Evolutionary conservation across 2,888 invertebrate species (phyloP).

Genomic region (Heliothis peltigera): DNA sequence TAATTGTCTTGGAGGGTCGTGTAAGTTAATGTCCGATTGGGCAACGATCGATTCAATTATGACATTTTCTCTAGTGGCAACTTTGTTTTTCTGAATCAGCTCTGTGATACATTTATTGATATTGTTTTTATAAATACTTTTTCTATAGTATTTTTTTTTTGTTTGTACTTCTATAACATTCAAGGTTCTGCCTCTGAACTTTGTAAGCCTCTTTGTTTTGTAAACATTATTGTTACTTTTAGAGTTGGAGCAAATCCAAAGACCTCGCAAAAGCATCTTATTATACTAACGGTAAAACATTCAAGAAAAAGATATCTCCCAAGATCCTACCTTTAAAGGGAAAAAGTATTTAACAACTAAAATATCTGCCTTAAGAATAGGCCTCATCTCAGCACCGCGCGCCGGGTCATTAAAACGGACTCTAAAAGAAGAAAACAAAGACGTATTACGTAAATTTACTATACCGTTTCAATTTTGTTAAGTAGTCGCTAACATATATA

Average conservation of each 20-base stretch:
- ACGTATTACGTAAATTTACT: constrained; percentile 71
- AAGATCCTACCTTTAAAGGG: constrained; percentile 29
- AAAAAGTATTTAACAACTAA: constrained; percentile 39
- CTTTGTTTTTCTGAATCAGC: constrained; percentile 16
- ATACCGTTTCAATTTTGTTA: constrained; percentile 83
- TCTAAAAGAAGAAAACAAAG: constrained; percentile 68
- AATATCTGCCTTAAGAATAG: constrained; percentile 34
- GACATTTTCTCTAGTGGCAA: constrained; percentile 30
- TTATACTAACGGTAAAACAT: constrained; percentile 45
- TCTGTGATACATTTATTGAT: not conserved
- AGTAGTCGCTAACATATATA: constrained; percentile 83
- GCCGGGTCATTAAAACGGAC: constrained; percentile 61
- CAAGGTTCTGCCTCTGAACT: not conserved
- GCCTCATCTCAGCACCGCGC: constrained; percentile 16
- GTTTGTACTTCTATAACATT: not conserved
- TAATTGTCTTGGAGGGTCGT: constrained; percentile 47
- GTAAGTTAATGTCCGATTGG: constrained; percentile 47
- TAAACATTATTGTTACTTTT: constrained; percentile 33
- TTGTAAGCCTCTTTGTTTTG: constrained; percentile 17
- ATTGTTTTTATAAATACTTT: not conserved
- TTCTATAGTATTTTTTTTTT: not conserved
- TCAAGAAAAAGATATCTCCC: constrained; percentile 20
- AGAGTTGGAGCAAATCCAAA: constrained; percentile 24
- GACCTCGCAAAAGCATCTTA: constrained; percentile 37
- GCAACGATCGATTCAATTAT: constrained; percentile 27